Evolutionary conservation across 2,797 vertebrate genomes (phyloP).

Genomic region (Odontamblyopus lacepedii): DNA sequence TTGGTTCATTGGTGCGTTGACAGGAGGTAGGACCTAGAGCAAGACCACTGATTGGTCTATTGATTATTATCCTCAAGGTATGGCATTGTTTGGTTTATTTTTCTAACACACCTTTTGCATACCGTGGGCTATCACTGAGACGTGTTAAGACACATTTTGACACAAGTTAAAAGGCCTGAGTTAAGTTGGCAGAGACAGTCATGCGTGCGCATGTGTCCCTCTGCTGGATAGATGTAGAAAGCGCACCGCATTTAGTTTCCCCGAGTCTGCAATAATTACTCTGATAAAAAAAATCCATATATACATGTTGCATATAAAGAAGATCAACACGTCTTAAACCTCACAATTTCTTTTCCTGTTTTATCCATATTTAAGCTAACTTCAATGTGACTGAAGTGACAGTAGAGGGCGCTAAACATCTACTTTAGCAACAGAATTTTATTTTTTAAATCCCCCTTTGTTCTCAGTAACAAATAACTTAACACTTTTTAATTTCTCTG

Average conservation of each 20-base stretch:
- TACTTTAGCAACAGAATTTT: neutral
- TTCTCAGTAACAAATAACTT: neutral
- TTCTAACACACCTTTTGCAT: neutral
- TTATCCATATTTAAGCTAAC: neutral
- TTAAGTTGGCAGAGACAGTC: neutral
- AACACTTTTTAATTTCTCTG: neutral
- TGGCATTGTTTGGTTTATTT: neutral
- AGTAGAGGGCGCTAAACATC: conserved; percentile 33
- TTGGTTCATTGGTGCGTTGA: conserved; percentile 39
- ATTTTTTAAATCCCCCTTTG: neutral
- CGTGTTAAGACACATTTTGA: neutral
- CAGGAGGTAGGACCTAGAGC: conserved; percentile 25
- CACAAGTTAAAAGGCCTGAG: neutral
- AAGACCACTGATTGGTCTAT: conserved; percentile 44
- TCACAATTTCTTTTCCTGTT: neutral
- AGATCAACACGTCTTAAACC: neutral
- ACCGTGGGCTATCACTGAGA: neutral
- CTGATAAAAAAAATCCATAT: neutral
- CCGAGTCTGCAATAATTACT: neutral
- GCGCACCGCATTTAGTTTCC: neutral
- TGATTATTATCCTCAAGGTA: neutral
- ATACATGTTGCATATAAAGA: neutral
- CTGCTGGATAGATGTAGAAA: neutral
- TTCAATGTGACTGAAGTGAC: conserved; percentile 11
- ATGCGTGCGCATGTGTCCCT: neutral